Base-by-base conservation (phyloP, 2,113 vertebrate genomes). In the Callionymus lyra region DNA sequence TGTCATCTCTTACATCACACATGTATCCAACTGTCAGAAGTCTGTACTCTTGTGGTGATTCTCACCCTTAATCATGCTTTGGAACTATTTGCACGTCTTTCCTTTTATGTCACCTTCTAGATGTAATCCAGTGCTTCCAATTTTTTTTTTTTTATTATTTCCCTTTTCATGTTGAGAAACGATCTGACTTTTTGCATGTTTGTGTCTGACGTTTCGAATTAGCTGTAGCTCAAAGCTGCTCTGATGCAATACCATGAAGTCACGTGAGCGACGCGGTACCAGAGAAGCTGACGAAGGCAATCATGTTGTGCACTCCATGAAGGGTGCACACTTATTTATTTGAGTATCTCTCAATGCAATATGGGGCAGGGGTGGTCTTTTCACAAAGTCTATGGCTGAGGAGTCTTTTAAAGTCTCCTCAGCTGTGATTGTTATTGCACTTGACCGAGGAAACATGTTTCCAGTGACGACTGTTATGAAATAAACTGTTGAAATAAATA, bases 381-480 rank as follows among this genome's bases (percentile, higher is more conserved):
- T 40, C 69, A n/a, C n/a, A n/a, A 37, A 34, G 50, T 66, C 44
- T 21, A 18, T 50, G 48, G 41, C 43, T 1, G 42, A 54, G 50
- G 44, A 4, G 42, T 3, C 12, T 9, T 12, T 19, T 16, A 10
- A n/a, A 18, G 44, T 45, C 37, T 50, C 52, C 52, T 56, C 44
- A 36, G 43, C 41, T 60, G 13, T 68, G 56, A 72, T 48, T 27
- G 21, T 27, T 76, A 69, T 81, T 83, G 81, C 82, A 84, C 82
- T 83, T 51, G 47, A 72, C 74, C 44, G 31, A 72, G 67, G 81
- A 79, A 82, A 61, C 65, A 41, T 58, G 46, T 73, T 83, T 79
- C 79, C 74, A 79, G 59, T 56, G 81, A 68, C 56, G 76, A 84
- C 81, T 83, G 74, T 80, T 82, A 74, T 60, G 4, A 63, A 84